Evolutionary conservation across 2,888 invertebrate species (phyloP), one percentile per base, ranked within the genome.

Genomic region (Cacoxenus indagator): DNA sequence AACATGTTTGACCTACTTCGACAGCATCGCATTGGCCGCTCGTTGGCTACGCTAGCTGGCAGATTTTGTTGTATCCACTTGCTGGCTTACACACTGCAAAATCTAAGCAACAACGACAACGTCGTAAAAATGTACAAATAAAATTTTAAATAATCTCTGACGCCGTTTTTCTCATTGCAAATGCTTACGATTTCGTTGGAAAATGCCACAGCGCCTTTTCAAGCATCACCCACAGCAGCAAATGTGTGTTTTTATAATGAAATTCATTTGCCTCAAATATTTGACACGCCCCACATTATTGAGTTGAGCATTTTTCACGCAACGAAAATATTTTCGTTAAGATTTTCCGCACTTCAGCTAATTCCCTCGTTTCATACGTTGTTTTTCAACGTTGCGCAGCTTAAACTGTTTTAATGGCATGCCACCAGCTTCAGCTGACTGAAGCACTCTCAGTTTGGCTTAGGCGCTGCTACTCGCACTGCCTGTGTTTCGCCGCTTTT

Each of bases 1-100:
- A 62, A 62, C 61, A 62, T 62, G 45, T 62, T 62, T 62, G 61
- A 62, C 61, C 61, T 43, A 62, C 61, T 62, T 62, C 17, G n/a
- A n/a, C n/a, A n/a, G n/a, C n/a, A n/a, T n/a, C 43, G 37, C 24
- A 8, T 37, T n/a, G n/a, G 37, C 37, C 37, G 37, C 37, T 14
- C 37, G 31, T 4, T 5, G 9, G 37, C 37, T 37, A 8, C 37
- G 2, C 5, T 14, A 37, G n/a, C n/a, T n/a, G n/a, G n/a, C n/a
- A n/a, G n/a, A n/a, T n/a, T n/a, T n/a, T n/a, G n/a, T n/a, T n/a
- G n/a, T n/a, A n/a, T n/a, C n/a, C n/a, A n/a, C n/a, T n/a, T n/a
- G n/a, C n/a, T n/a, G n/a, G n/a, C n/a, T n/a, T n/a, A n/a, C n/a
- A n/a, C n/a, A n/a, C n/a, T n/a, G n/a, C n/a, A n/a, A n/a, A n/a